phyloP scores from a whole-genome alignment of 2,113 vertebrate species.

The Channa argus region DNA sequence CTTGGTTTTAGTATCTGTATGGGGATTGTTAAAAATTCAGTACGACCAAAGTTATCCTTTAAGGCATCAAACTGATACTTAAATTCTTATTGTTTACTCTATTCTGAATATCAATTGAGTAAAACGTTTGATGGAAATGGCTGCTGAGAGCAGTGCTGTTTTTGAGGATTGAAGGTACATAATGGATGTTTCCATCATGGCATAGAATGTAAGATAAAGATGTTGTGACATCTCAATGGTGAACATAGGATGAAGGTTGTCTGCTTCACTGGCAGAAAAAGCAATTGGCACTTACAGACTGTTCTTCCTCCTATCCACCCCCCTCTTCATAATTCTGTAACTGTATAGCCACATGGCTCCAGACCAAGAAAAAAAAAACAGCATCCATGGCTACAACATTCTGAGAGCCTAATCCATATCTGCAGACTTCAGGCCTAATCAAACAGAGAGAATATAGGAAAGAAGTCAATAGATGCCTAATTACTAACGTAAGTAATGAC shows the following conservation, averaged over 20 bases:
- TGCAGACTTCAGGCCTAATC: constrained; percentile 68
- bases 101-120: not conserved
- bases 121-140: not conserved
- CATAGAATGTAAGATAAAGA: constrained; percentile 4
- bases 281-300: not conserved
- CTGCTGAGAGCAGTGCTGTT: not conserved
- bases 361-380: constrained; percentile 14
- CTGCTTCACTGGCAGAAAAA: constrained; percentile 30
- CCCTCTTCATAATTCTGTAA: constrained; percentile 17
- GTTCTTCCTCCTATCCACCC: constrained; percentile 15
- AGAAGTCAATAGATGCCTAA: constrained; percentile 75
- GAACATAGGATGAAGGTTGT: constrained; percentile 40
- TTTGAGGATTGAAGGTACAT: no score
- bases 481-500: constrained; percentile 75
- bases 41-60: no score
- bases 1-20: no score
- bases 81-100: fast-evolving
- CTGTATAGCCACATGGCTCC: not conserved
- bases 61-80: no score
- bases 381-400: constrained; percentile 6
- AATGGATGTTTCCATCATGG: not conserved
- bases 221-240: constrained; percentile 8
- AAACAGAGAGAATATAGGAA: constrained; percentile 50
- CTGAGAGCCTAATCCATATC: constrained; percentile 65
- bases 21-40: no score